Evolutionary conservation across 2,797 vertebrate species (phyloP).

Genomic region (Oreochromis mossambicus): DNA sequence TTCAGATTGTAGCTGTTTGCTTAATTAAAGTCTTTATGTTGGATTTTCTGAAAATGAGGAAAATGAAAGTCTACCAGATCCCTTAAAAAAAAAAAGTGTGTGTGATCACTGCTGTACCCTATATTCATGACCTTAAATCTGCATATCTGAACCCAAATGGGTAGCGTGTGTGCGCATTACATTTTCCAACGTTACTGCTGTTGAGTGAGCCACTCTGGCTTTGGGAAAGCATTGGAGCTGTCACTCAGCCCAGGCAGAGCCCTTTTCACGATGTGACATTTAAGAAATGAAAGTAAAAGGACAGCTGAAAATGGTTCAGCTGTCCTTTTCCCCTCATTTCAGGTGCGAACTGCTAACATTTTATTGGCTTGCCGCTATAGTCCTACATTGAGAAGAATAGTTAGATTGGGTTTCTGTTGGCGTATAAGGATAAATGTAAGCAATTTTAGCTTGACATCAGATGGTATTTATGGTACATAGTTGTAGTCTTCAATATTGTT

Average conservation of each 20-base stretch:
- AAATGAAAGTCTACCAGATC: neutral
- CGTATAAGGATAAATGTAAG: neutral
- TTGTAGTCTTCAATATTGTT: neutral
- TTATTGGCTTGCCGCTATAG: neutral
- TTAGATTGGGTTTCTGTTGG: neutral
- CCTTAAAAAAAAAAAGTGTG: neutral
- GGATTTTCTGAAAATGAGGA: neutral
- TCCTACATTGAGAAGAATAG: neutral
- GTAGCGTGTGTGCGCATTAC: neutral
- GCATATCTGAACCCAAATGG: neutral
- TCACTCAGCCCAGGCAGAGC: neutral
- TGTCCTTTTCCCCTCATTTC: neutral
- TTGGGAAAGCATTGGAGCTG: neutral
- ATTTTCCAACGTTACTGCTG: neutral
- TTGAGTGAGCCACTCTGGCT: neutral
- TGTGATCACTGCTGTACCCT: neutral
- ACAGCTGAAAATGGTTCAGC: neutral
- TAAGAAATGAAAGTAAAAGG: slow-evolving; percentile 15
- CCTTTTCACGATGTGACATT: slow-evolving; percentile 18
- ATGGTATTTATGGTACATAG: neutral
- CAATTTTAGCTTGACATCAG: neutral
- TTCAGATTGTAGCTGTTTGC: neutral
- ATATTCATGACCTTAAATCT: neutral
- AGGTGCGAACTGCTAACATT: neutral
- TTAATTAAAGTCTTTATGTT: neutral